These are phyloP conservation scores for Epicampocera succincta DNA, from an alignment of 2,888 invertebrate genomes.

Conservation along the genomic window DNA sequence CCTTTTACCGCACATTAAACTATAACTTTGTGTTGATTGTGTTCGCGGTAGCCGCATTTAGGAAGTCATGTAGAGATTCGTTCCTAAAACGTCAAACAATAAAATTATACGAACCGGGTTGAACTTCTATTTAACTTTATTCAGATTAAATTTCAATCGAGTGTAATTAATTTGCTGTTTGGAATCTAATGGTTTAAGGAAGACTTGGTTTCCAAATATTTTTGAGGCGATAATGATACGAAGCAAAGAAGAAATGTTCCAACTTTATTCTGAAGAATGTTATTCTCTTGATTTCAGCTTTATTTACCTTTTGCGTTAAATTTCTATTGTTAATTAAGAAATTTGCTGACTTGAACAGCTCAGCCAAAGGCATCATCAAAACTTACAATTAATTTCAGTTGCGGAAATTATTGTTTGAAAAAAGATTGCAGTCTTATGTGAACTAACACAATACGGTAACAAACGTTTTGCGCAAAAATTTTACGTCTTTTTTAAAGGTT, in stretches of 20 bases:
- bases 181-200: no score
- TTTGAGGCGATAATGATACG: background rate
- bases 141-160: no score
- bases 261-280: constrained; percentile 34
- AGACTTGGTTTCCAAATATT: background rate
- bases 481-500: constrained; percentile 12
- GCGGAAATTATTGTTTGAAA: constrained; percentile 41
- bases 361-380: background rate
- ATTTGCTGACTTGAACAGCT: constrained; percentile 11
- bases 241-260: background rate
- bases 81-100: no score
- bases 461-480: constrained; percentile 15
- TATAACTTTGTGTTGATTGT: no score
- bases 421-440: constrained; percentile 29
- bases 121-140: no score
- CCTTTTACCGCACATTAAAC: no score
- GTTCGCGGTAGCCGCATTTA: no score
- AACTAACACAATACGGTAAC: constrained; percentile 1
- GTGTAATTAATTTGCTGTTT: no score
- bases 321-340: background rate
- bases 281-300: background rate
- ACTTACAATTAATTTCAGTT: constrained; percentile 28
- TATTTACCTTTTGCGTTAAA: background rate
- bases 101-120: no score
- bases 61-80: no score